Evolutionary conservation across 2,113 vertebrate genomes (phyloP), one percentile per base, ranked within the genome.

Genomic region (Rhabdornis inornatus): DNA sequence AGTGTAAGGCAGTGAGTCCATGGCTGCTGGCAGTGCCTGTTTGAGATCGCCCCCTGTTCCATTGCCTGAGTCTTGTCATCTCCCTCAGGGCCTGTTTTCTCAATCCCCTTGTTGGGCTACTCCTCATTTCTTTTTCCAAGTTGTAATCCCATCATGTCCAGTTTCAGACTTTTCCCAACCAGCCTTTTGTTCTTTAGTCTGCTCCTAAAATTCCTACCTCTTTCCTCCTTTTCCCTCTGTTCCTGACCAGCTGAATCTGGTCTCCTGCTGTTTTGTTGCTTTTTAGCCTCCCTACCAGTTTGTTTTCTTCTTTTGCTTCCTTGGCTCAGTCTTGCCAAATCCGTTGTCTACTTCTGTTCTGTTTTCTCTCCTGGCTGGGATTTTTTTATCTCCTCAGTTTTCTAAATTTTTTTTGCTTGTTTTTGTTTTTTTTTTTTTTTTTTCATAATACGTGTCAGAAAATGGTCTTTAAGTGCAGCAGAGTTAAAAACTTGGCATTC

Each of bases 401-500:
- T 79, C 31, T 61, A 9, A 16, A 12, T 86, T 79, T 74, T 86
- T 68, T 74, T 66, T 0, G 1, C 40, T 42, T n/a, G n/a, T n/a
- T n/a, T 7, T 42, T 20, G 37, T 9, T 35, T 91, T 75, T 45
- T 45, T 60, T 85, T 17, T 25, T 11, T 37, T 91, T 76, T 52
- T 52, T 57, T 83, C 50, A 47, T 70, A 77, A 40, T 53, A 17
- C 7, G 2, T 68, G 25, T 75, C 16, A 78, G 52, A 70, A 77
- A 78, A 68, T 5, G 9, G 16, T 83, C 71, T 94, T 94, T 77
- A 77, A 70, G 40, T 90, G 64, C 35, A 63, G 45, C 56, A 72
- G 57, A 76, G 53, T 92, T 95, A 57, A 92, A 87, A 93, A 69
- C n/a, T 83, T 92, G 85, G 66, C 90, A 35, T 71, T 85, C 8